Evolutionary conservation across 2,797 vertebrate genomes (phyloP), one percentile per base, ranked within the genome.

Genomic region (Tapirus indicus): DNA sequence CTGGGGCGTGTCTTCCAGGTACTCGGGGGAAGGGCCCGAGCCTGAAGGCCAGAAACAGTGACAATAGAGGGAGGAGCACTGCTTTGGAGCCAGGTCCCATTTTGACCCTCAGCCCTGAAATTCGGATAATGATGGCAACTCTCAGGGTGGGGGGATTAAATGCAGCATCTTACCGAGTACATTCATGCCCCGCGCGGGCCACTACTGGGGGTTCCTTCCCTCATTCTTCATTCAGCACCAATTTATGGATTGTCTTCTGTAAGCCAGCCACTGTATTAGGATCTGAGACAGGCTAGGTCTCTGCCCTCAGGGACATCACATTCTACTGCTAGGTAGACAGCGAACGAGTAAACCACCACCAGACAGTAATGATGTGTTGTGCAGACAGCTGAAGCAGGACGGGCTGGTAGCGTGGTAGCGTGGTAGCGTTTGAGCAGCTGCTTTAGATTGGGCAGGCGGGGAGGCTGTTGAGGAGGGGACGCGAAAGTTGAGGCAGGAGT

Each of bases 151-250:
- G 60, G 60, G 14, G 20, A 17, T 69, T 68, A 11, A 20, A 9
- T 6, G 7, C 18, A 71, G 21, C 27, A 3, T 38, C 18, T 41
- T 23, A 58, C 49, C 69, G 25, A 64, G 62, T 32, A 11, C 16
- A 0, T 35, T 1, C 27, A 6, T 0, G 13, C 17, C 16, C 6
- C 13, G 27, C 32, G 4, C 14, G 20, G 47, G 21, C 56, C 6
- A 0, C 58, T 16, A 1, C 20, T 6, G 0, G 1, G 2, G 11
- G 20, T 6, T 44, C 21, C 54, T 25, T 14, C 54, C 27, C 12
- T 41, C 74, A 13, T 44, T 44, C 77, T 35, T 47, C 66, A 6
- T 21, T 68, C 41, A 69, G 9, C 0, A 6, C 17, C 78, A 17
- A 6, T 8, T 23, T 13, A 9, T 17, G 12, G 17, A 20, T 47